A percentile compares a stretch with the other conserved stretches of the same genome.
Evolutionary conservation across 2,888 invertebrate species (phyloP).

Genomic region (Lathronympha strigana): DNA sequence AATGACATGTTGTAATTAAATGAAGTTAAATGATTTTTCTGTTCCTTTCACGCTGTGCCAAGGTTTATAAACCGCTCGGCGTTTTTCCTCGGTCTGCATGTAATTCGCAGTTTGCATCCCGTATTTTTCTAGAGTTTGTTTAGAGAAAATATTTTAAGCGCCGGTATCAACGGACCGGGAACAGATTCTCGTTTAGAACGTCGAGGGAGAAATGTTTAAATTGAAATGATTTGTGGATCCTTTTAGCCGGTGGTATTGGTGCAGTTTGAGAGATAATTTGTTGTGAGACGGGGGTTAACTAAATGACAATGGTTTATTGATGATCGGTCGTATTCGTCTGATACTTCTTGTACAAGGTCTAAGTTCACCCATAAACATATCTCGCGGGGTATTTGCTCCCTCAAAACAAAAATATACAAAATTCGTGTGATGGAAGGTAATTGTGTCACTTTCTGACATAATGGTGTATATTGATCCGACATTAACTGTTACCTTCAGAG

Average conservation of each 20-base stretch:
- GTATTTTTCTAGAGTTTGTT: slow-evolving; percentile 25
- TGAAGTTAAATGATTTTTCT: neutral
- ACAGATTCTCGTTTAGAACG: slow-evolving; percentile 1
- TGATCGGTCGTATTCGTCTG: too few relatives aligned
- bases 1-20: too few relatives aligned
- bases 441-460: too few relatives aligned
- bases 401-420: too few relatives aligned
- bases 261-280: neutral
- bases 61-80: slow-evolving; percentile 1
- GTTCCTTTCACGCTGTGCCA: neutral
- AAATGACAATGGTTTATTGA: too few relatives aligned
- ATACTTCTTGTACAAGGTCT: too few relatives aligned
- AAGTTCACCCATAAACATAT: too few relatives aligned
- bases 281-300: too few relatives aligned
- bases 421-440: too few relatives aligned
- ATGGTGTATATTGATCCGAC: too few relatives aligned
- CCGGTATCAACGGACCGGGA: neutral
- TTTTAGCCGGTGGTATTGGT: neutral
- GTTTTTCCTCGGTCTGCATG: neutral
- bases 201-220: neutral
- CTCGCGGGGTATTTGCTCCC: too few relatives aligned
- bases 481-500: too few relatives aligned
- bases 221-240: slow-evolving; percentile 4
- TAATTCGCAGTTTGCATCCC: slow-evolving; percentile 10
- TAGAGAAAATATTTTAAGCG: slow-evolving; percentile 18